phyloP scores from a whole-genome alignment of 2,797 vertebrate genomes.

The Threskiornis aethiopicus region DNA sequence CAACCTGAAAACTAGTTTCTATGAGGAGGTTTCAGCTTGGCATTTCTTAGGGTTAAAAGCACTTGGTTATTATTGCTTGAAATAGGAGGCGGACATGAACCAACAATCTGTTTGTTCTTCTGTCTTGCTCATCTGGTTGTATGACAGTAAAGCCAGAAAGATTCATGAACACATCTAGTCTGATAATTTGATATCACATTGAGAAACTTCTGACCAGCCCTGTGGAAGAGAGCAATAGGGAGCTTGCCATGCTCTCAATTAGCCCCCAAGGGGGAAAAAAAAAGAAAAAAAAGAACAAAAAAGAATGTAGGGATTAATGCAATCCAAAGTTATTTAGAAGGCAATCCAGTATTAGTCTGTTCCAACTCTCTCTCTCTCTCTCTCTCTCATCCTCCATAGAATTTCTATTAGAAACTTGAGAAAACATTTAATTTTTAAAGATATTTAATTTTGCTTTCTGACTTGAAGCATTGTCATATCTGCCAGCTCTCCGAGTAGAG shows the following conservation, averaged over 20 bases:
- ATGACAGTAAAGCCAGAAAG: not conserved
- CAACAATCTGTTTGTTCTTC: not conserved
- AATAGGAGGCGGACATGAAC: not conserved
- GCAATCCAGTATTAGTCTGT: not conserved
- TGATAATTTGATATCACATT: not conserved
- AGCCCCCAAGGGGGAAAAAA: rapidly evolving
- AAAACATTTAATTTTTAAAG: not conserved
- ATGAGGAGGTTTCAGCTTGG: not conserved
- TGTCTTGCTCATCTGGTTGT: not conserved
- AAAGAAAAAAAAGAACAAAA: no score
- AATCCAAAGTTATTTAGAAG: not conserved
- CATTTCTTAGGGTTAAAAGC: not conserved
- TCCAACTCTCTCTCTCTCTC: not conserved
- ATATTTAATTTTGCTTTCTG: not conserved
- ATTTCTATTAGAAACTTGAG: not conserved
- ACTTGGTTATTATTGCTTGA: not conserved
- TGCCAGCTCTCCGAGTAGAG: not conserved
- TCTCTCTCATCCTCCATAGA: not conserved
- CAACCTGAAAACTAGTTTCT: not conserved
- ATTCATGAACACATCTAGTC: not conserved
- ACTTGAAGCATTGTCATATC: not conserved
- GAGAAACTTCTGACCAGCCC: not conserved
- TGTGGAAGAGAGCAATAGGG: not conserved
- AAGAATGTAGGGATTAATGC: not conserved
- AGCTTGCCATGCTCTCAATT: not conserved